Evolutionary conservation across 2,113 vertebrate genomes (phyloP).

Genomic region (Pitta sordida): DNA sequence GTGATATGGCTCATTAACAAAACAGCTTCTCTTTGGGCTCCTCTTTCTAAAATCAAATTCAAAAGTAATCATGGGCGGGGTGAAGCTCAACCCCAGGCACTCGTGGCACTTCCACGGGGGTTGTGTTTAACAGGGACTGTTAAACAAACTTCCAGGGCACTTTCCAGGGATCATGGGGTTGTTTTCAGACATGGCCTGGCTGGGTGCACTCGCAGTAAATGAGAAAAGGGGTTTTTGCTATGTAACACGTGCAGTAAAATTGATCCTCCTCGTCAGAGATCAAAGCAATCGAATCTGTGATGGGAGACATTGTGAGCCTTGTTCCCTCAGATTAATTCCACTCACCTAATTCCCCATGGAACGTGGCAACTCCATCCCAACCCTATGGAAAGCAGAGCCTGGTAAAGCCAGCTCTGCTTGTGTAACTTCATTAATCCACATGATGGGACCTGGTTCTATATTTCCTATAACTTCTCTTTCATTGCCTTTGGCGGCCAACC

Average conservation of each 20-base stretch:
- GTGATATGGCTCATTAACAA: neutral
- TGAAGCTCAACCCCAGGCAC: neutral
- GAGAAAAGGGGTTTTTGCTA: neutral
- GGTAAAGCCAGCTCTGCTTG: neutral
- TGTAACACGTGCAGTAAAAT: neutral
- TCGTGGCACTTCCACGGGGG: neutral
- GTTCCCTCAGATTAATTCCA: neutral
- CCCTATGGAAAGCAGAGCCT: neutral
- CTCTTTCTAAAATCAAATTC: neutral
- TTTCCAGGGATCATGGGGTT: neutral
- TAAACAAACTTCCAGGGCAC: neutral
- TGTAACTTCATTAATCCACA: accelerated
- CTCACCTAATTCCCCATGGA: neutral
- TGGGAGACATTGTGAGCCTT: neutral
- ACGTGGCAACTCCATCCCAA: neutral
- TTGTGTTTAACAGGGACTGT: neutral
- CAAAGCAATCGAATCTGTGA: neutral
- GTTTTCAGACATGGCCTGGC: neutral
- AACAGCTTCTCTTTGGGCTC: neutral
- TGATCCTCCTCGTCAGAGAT: accelerated
- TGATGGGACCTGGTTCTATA: neutral
- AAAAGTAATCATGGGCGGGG: neutral
- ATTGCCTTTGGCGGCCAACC: neutral
- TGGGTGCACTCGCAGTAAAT: neutral
- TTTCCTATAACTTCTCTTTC: neutral